Conservation (phyloP, 2,113 vertebrate species). For the Dromaius novaehollandiae region DNA sequence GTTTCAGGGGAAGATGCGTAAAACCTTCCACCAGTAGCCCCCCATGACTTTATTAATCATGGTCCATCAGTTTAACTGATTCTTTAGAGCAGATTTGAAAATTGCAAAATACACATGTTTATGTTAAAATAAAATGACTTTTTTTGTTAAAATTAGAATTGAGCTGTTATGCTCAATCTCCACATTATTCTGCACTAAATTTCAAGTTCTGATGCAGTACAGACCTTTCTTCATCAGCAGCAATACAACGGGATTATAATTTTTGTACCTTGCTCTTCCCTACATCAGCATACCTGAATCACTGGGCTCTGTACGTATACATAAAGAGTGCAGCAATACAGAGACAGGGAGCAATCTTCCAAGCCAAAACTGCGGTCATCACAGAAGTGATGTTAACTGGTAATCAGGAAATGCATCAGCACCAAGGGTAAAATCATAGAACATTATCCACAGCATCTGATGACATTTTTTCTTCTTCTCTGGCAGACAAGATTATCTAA, state of each 20-base stretch:
- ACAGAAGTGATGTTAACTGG: background rate
- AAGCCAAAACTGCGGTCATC: background rate
- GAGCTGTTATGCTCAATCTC: too few species aligned
- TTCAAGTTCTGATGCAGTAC: background rate
- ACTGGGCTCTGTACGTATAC: background rate
- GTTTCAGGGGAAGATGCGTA: background rate
- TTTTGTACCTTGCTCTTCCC: background rate
- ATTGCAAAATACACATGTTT: background rate
- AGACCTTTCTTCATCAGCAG: background rate
- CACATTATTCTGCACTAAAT: background rate
- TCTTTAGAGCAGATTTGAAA: background rate
- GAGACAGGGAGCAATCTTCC: background rate
- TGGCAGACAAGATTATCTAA: background rate
- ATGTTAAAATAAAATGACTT: too few species aligned
- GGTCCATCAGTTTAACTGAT: background rate
- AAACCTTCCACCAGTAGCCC: background rate
- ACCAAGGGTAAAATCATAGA: background rate
- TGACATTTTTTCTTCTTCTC: background rate
- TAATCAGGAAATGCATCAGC: conserved; percentile 1
- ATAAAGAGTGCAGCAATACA: background rate
- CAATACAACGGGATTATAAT: background rate
- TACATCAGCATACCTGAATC: background rate
- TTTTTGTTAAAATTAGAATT: background rate
- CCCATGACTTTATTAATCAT: background rate
- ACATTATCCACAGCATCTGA: background rate